Conservation (phyloP, 37 sponge, comb jelly and placozoan genomes). For the Spongia lamella region DNA sequence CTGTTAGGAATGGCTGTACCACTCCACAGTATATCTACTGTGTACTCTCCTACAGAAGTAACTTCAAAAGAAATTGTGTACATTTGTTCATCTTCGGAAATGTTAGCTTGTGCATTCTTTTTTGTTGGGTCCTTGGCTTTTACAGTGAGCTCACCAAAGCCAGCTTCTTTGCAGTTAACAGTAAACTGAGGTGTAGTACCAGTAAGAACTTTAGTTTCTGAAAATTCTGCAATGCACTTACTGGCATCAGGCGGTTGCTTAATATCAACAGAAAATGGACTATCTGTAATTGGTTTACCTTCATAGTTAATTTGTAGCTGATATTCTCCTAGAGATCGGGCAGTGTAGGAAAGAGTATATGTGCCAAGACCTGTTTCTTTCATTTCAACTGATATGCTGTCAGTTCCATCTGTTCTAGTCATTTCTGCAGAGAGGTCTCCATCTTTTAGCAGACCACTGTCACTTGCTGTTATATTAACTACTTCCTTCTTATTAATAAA, state of each 20-base stretch:
- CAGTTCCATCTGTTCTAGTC: conserved; percentile 3
- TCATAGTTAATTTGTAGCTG: conserved; percentile 46
- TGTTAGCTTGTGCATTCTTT: not conserved
- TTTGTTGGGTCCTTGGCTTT: conserved; percentile 30
- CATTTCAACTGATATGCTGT: conserved; percentile 12
- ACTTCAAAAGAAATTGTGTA: conserved; percentile 46
- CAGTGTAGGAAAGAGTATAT: conserved; percentile 48
- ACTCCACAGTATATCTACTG: conserved; percentile 78
- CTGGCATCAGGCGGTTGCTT: conserved; percentile 52
- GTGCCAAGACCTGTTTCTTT: conserved; percentile 60
- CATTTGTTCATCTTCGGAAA: conserved; percentile 7
- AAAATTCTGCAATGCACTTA: conserved; percentile 15
- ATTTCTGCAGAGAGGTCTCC: conserved; percentile 39
- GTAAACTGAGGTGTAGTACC: conserved; percentile 24
- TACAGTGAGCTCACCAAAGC: conserved; percentile 51
- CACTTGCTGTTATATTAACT: conserved; percentile 49
- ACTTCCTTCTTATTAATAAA: conserved; percentile 15
- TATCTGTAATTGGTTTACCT: conserved; percentile 59
- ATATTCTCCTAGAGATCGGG: conserved; percentile 69
- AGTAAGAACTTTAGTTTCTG: conserved; percentile 23
- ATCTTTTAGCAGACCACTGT: conserved; percentile 61
- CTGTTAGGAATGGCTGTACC: conserved; percentile 69
- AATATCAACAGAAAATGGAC: conserved; percentile 67
- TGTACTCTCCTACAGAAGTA: conserved; percentile 60
- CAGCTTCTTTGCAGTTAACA: conserved; percentile 44